A percentile compares a stretch with the other conserved stretches of the same genome.
Evolutionary conservation across 2,888 invertebrate species (phyloP).

Genomic region (Aspidiotus destructor): DNA sequence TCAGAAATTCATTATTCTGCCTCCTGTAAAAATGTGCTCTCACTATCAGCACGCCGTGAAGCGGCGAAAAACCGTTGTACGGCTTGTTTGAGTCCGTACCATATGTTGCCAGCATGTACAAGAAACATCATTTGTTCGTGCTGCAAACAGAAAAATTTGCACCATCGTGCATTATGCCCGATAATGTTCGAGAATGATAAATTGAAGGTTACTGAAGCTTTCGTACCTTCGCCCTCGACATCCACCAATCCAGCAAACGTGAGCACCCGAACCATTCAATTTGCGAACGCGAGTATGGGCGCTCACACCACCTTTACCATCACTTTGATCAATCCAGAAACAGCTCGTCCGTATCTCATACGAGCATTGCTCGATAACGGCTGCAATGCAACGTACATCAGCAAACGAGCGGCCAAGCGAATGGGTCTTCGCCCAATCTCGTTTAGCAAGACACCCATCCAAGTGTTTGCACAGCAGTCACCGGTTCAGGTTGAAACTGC

Average conservation of each 20-base stretch:
- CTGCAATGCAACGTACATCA: not conserved
- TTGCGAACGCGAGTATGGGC: not conserved
- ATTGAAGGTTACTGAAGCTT: not conserved
- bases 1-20: not conserved
- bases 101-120: not conserved
- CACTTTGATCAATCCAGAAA: not conserved
- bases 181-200: not conserved
- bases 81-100: not conserved
- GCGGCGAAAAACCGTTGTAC: not conserved
- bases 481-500: not conserved
- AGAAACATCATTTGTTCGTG: not conserved
- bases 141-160: not conserved
- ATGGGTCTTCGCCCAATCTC: not conserved
- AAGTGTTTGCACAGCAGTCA: not conserved
- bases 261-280: not conserved
- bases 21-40: not conserved
- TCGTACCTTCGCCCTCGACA: too few species aligned
- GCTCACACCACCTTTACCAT: not conserved
- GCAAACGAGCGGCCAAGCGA: not conserved
- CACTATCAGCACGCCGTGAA: not conserved
- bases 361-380: not conserved
- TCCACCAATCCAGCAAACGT: too few species aligned
- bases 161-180: not conserved
- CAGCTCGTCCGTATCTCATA: not conserved
- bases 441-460: not conserved